Evolutionary conservation across 2,113 vertebrate genomes (phyloP).

Genomic region (Saimiri boliviensis): DNA sequence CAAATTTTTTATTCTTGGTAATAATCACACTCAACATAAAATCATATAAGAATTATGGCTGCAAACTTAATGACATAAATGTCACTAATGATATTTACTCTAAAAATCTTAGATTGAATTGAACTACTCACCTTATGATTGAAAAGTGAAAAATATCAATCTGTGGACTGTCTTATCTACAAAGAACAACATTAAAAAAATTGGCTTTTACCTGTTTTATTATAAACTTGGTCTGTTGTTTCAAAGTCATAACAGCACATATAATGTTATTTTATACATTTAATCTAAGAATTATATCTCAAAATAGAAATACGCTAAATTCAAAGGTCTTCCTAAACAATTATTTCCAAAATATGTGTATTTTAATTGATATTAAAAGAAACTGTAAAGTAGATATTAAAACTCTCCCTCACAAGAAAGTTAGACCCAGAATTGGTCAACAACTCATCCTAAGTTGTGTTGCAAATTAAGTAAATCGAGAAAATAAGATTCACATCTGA

Average conservation of each 20-base stretch:
- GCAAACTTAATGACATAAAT: not conserved
- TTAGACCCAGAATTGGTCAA: not conserved
- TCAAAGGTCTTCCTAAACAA: not conserved
- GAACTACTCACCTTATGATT: not conserved
- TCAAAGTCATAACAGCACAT: not conserved
- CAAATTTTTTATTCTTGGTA: not conserved
- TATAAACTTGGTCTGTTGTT: not conserved
- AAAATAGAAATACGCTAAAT: not conserved
- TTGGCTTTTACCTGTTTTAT: not conserved
- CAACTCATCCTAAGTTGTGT: not conserved
- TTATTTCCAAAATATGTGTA: not conserved
- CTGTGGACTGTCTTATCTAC: not conserved
- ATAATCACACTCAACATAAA: not conserved
- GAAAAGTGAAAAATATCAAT: constrained; percentile 13
- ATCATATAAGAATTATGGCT: not conserved
- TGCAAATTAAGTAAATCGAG: not conserved
- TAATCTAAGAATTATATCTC: not conserved
- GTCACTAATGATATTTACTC: not conserved
- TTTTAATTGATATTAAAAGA: not conserved
- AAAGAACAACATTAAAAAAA: not conserved
- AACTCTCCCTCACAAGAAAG: not conserved
- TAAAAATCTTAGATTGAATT: not conserved
- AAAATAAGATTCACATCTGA: not conserved
- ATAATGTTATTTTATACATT: not conserved
- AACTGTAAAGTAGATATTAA: not conserved